Base-by-base conservation (phyloP, 2,113 vertebrate species). In the Corapipo altera region DNA sequence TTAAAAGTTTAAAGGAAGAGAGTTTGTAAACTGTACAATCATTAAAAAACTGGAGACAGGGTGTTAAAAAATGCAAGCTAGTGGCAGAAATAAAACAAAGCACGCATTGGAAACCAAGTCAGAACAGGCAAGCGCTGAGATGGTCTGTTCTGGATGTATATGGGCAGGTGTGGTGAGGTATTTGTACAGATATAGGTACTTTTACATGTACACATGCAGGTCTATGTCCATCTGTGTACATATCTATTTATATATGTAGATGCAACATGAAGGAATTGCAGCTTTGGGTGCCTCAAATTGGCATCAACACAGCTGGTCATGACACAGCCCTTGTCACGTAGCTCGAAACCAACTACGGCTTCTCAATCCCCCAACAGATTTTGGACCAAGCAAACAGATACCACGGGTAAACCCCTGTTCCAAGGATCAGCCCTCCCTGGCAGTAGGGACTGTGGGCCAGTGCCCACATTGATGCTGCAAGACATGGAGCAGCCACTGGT, bases 1-100 rank as follows among this genome's bases (percentile, higher is more conserved):
- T 84, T 69, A 95, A 39, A 92, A 74, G 77, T 94, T 95, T 92
- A 83, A 91, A 88, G 48, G 64, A 58, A 78, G n/a, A 37, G 79
- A 80, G 75, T 85, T 79, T 91, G 89, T 61, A 89, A 94, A 72
- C 49, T 21, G 58, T 65, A 33, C 79, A 72, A 51, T 44, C 66
- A 69, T 90, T 72, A 93, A 91, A 95, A 52, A 89, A 41, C 43
- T 17, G 62, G 66, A 91, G 83, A 89, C 27, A n/a, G 15, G n/a
- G 43, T 2, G 1, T 37, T 64, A 55, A 85, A 66, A 83, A 73
- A 21, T 2, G 10, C 57, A 62, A n/a, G 24, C 22, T 5, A 5
- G 26, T 8, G 75, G 41, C 41, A 65, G 85, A 14, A 85, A 41
- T 18, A 14, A 85, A 75, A 30, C 11, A 75, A 76, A 49, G 4